Percentiles rank a stretch among this genome's conserved stretches.
These are phyloP conservation scores for Oligia strigilis DNA, from an alignment of 2,888 invertebrate genomes.

Conservation along the genomic window DNA sequence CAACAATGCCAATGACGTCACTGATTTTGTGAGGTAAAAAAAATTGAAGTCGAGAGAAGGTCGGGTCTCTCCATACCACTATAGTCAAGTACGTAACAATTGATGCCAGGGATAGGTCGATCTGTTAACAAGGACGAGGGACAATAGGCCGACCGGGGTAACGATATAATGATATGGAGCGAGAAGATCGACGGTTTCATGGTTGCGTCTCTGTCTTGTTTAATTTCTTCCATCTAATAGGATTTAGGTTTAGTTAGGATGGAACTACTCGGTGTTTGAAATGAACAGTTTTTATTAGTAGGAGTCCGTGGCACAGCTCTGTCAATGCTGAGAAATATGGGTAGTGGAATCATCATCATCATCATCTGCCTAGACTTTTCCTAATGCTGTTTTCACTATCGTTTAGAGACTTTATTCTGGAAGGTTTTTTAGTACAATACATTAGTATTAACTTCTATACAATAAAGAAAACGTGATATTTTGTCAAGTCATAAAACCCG, in stretches of 20 bases:
- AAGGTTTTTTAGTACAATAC: too few relatives aligned
- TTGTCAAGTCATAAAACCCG: too few relatives aligned
- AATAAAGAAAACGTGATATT: too few relatives aligned
- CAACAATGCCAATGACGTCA: constrained; percentile 41
- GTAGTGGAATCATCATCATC: too few relatives aligned
- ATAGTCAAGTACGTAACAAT: constrained; percentile 27
- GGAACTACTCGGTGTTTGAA: not conserved
- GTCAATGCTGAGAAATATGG: not conserved
- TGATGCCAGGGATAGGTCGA: constrained; percentile 38
- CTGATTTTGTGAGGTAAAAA: constrained; percentile 34
- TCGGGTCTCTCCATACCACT: constrained; percentile 32
- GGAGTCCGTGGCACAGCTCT: not conserved
- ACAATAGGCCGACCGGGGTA: constrained; percentile 19
- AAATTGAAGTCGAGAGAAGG: constrained; percentile 12
- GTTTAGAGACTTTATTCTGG: too few relatives aligned
- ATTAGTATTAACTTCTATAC: too few relatives aligned
- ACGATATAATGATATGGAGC: not conserved
- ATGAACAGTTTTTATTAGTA: too few relatives aligned
- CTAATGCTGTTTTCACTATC: too few relatives aligned
- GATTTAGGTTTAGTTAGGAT: not conserved
- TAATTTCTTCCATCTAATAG: constrained; percentile 2
- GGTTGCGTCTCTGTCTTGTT: constrained; percentile 18
- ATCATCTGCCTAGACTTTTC: too few relatives aligned
- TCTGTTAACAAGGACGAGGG: constrained; percentile 26
- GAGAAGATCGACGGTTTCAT: not conserved